These are phyloP conservation scores for Muntiacus muntjak DNA, from an alignment of 2,113 vertebrate species.

Conservation along the genomic window DNA sequence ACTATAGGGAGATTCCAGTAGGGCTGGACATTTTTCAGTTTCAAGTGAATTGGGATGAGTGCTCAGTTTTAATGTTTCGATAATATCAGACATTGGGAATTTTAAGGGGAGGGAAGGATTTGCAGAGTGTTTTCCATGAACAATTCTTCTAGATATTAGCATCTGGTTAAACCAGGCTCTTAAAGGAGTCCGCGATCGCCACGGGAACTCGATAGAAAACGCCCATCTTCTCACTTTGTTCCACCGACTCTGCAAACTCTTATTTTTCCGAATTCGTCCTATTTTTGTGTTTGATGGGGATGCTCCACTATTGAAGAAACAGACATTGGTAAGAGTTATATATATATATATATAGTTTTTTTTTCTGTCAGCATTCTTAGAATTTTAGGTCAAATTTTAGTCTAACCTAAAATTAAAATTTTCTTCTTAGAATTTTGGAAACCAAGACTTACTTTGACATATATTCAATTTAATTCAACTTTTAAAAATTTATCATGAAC, in stretches of 20 bases:
- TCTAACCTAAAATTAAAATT: neutral
- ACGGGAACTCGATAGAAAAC: constrained; percentile 88
- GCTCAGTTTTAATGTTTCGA: neutral
- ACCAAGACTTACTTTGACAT: neutral
- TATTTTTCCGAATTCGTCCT: constrained; percentile 95
- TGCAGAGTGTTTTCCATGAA: constrained; percentile 75
- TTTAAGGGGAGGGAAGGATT: neutral
- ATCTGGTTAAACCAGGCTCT: constrained; percentile 99
- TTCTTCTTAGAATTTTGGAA: neutral
- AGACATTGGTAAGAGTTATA: constrained; percentile 89
- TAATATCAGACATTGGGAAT: neutral
- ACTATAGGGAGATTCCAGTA: neutral
- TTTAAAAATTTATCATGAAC: neutral
- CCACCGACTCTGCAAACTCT: constrained; percentile 93
- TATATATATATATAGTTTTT: neutral
- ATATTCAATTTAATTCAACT: neutral
- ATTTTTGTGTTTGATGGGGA: constrained; percentile 98
- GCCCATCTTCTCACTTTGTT: constrained; percentile 97
- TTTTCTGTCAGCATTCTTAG: neutral
- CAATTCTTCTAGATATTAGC: constrained; percentile 89
- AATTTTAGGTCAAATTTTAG: neutral
- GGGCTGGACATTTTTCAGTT: neutral
- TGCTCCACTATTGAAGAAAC: constrained; percentile 93
- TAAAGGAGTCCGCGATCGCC: constrained; percentile 91
- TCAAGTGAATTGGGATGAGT: neutral